These are phyloP conservation scores for Salmo trutta DNA, from an alignment of 2,797 vertebrate genomes.

Conservation along the genomic window DNA sequence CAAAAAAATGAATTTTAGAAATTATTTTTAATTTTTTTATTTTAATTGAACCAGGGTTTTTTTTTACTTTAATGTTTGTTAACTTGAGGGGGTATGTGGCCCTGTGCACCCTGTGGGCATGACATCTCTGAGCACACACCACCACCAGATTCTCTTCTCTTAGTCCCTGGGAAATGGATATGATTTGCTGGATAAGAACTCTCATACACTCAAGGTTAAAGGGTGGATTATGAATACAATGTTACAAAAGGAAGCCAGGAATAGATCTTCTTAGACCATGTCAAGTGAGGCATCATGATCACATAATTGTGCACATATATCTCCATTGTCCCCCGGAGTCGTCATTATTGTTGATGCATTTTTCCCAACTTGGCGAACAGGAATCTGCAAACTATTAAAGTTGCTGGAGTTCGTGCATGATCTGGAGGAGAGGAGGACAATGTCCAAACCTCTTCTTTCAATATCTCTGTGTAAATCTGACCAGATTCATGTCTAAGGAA, in stretches of 20 bases:
- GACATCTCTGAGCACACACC: background rate
- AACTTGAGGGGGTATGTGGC: too few species aligned
- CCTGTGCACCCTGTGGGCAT: too few species aligned
- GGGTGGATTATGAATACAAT: background rate
- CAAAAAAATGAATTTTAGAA: too few species aligned
- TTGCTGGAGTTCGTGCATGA: background rate
- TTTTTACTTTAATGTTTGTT: too few species aligned
- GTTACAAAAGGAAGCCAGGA: background rate
- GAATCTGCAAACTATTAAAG: constrained; percentile 6
- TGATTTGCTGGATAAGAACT: background rate
- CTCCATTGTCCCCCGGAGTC: background rate
- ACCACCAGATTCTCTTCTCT: background rate
- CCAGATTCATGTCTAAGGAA: background rate
- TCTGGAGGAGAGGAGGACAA: constrained; percentile 1
- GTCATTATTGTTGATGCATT: background rate
- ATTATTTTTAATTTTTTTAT: too few species aligned
- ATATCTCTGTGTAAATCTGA: constrained; percentile 10
- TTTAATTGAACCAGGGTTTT: too few species aligned
- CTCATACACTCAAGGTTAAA: background rate
- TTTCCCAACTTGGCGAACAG: background rate
- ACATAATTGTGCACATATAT: background rate
- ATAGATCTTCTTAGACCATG: background rate
- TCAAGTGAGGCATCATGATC: background rate
- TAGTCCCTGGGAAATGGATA: background rate
- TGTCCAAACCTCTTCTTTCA: background rate